Percentiles rank a stretch among this genome's conserved stretches.
These are phyloP conservation scores for Leptothorax acervorum DNA, from an alignment of 2,888 invertebrate species.

Conservation along the genomic window DNA sequence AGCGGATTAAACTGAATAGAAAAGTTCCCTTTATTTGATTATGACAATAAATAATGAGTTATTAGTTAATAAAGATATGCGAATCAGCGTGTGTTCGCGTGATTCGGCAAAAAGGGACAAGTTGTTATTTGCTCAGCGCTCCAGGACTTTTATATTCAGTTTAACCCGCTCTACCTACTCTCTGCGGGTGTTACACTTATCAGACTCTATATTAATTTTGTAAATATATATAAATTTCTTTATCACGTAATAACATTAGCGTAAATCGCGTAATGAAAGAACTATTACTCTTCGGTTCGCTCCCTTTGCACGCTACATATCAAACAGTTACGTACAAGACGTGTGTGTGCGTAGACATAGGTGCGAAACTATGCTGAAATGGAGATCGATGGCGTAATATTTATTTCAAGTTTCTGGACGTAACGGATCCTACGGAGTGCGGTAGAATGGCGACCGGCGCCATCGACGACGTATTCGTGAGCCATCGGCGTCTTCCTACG, in stretches of 20 bases:
- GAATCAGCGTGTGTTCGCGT: too few relatives aligned
- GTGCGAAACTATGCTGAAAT: conserved; percentile 71
- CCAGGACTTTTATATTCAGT: too few relatives aligned
- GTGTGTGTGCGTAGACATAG: conserved; percentile 17
- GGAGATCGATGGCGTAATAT: conserved; percentile 71
- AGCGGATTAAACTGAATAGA: too few relatives aligned
- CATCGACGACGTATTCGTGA: conserved; percentile 34
- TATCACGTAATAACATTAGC: neutral
- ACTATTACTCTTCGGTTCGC: neutral
- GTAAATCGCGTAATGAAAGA: neutral
- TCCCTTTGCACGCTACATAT: neutral
- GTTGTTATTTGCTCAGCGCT: too few relatives aligned
- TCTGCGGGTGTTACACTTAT: too few relatives aligned
- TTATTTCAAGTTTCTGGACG: conserved; percentile 53
- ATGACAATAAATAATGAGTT: too few relatives aligned
- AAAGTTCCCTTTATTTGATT: too few relatives aligned
- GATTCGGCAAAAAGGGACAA: too few relatives aligned
- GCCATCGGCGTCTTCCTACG: conserved; percentile 38
- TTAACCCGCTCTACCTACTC: too few relatives aligned
- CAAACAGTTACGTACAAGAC: neutral
- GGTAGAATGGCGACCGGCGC: conserved; percentile 8
- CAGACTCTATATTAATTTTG: neutral
- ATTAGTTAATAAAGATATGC: too few relatives aligned
- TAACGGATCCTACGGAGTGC: neutral
- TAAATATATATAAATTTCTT: neutral